Conservation (phyloP, 2,797 vertebrate species). For the Zalophus californianus region DNA sequence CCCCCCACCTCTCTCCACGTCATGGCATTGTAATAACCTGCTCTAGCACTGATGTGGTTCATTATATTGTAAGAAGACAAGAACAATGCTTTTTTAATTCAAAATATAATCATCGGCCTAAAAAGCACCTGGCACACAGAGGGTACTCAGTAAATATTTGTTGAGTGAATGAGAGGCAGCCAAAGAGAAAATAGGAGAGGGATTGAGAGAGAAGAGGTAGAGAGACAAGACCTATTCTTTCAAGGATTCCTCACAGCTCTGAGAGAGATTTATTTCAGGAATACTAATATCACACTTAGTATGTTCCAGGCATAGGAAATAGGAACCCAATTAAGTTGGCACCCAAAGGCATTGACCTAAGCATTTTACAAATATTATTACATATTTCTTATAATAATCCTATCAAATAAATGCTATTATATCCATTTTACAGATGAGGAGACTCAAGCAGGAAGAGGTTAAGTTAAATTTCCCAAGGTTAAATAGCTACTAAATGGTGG, state of each 20-base stretch:
- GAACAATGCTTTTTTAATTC: background rate
- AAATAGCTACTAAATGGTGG: background rate
- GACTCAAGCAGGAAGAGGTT: background rate
- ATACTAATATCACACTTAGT: background rate
- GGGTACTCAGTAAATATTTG: background rate
- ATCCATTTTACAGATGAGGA: background rate
- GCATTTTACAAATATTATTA: background rate
- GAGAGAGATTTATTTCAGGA: background rate
- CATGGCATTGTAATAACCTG: background rate
- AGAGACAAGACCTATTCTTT: background rate
- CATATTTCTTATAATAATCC: background rate
- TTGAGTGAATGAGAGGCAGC: background rate
- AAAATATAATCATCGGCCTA: conserved; percentile 9
- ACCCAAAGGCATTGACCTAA: background rate
- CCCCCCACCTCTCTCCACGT: background rate
- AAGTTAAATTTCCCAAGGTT: background rate
- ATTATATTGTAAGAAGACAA: background rate
- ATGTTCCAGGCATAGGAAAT: background rate
- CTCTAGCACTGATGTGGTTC: background rate
- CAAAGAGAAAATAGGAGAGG: background rate
- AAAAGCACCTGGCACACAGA: background rate
- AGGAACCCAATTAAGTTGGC: background rate
- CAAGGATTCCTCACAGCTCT: background rate
- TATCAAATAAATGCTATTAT: background rate
- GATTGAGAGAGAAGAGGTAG: background rate